These are phyloP conservation scores for Larimichthys polyactis DNA, from an alignment of 2,113 vertebrate genomes.

Conservation along the genomic window DNA sequence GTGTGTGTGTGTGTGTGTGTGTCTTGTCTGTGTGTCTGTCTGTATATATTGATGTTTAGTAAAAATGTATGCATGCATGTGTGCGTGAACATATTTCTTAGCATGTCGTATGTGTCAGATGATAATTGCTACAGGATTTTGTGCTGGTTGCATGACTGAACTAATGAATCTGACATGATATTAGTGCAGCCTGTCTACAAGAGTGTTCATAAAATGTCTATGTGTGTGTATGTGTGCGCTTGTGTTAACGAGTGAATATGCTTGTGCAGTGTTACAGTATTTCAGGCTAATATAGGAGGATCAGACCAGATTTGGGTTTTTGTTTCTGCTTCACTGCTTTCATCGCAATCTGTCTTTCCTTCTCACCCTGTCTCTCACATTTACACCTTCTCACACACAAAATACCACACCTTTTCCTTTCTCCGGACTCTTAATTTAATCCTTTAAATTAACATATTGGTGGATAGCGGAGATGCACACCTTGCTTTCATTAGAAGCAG, in stretches of 20 bases:
- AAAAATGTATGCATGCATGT: slow-evolving; percentile 23
- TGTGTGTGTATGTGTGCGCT: slow-evolving; percentile 27
- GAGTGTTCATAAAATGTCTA: slow-evolving; percentile 28
- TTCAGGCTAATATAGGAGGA: slow-evolving; percentile 45
- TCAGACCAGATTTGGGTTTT: slow-evolving; percentile 57
- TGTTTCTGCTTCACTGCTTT: slow-evolving; percentile 46
- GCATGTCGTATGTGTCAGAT: slow-evolving; percentile 37
- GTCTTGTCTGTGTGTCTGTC: background rate
- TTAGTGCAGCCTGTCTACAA: slow-evolving; percentile 19
- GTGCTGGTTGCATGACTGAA: slow-evolving; percentile 46
- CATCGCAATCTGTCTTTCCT: slow-evolving; percentile 18
- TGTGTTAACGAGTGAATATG: slow-evolving; percentile 29
- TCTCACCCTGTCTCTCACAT: slow-evolving; percentile 24
- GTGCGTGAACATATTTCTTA: slow-evolving; percentile 11
- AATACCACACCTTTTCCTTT: slow-evolving; percentile 9
- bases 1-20: slow-evolving; percentile 15
- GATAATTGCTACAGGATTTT: slow-evolving; percentile 58
- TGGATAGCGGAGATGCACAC: slow-evolving; percentile 18
- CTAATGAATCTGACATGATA: slow-evolving; percentile 55
- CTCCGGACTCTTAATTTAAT: slow-evolving; percentile 32
- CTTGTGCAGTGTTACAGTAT: slow-evolving; percentile 25
- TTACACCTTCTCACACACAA: background rate
- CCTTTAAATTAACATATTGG: slow-evolving; percentile 39
- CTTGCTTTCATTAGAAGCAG: slow-evolving; percentile 40
- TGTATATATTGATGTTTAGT: slow-evolving; percentile 14